Percentiles rank a stretch among this genome's conserved stretches.
Evolutionary conservation across 1,140 invertebrate species (phyloP).

Genomic region (Pseudachorutes palmiensis): DNA sequence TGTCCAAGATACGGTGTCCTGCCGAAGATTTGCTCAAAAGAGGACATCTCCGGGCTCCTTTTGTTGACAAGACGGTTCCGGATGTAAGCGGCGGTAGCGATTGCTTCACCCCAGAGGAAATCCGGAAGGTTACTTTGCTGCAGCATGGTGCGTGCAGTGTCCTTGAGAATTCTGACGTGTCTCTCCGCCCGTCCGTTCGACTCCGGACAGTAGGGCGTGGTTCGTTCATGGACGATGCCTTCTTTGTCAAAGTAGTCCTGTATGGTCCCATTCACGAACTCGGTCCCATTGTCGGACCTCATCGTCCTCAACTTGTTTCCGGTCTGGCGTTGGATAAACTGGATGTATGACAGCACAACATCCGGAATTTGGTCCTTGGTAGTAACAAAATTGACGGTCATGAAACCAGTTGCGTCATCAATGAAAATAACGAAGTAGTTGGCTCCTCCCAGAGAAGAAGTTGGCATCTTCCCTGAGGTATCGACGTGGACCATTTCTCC

Average conservation of each 20-base stretch:
- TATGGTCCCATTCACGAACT: constrained; percentile 41
- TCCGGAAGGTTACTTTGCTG: background rate
- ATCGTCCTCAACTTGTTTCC: constrained; percentile 39
- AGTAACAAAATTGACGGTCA: constrained; percentile 27
- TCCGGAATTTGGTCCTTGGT: constrained; percentile 24
- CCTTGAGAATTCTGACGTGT: constrained; percentile 1
- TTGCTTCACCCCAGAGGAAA: constrained; percentile 12
- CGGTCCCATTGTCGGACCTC: constrained; percentile 44
- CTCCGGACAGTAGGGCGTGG: constrained; percentile 41
- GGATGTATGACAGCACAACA: background rate
- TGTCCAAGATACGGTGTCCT: constrained; percentile 35
- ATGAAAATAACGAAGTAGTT: constrained; percentile 29
- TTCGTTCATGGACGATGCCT: constrained; percentile 41
- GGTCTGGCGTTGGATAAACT: constrained; percentile 40
- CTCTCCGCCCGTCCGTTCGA: constrained; percentile 43
- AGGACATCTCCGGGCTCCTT: constrained; percentile 22
- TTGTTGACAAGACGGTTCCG: constrained; percentile 10
- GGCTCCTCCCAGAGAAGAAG: constrained; percentile 16
- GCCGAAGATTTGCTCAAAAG: constrained; percentile 34
- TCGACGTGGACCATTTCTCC: constrained; percentile 20
- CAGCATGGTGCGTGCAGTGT: constrained; percentile 5
- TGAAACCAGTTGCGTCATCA: constrained; percentile 28
- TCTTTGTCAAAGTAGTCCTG: constrained; percentile 36
- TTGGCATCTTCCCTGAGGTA: constrained; percentile 24
- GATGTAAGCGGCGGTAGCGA: background rate